phyloP scores from a whole-genome alignment of 2,113 vertebrate genomes.

The Phoenicopterus ruber region DNA sequence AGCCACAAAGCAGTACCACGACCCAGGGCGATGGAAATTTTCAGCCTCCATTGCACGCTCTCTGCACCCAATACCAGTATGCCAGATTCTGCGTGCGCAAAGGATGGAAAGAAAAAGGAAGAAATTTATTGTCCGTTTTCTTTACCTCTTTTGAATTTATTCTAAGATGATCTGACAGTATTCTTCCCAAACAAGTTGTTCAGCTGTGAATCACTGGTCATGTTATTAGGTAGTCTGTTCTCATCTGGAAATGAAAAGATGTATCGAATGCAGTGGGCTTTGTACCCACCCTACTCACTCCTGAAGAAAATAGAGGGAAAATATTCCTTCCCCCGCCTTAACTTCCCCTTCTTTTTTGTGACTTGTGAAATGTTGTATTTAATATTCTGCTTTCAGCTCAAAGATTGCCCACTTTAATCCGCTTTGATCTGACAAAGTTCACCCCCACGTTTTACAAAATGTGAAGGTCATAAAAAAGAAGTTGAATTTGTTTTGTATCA shows the following conservation, averaged over 20 bases:
- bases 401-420: not conserved
- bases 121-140: not conserved
- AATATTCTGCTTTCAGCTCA: not conserved
- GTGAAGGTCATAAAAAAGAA: not conserved
- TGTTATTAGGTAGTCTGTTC: not conserved
- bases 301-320: not conserved
- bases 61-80: not conserved
- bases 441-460: not conserved
- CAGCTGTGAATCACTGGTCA: not conserved
- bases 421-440: not conserved
- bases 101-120: not conserved
- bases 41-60: not conserved
- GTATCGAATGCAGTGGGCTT: not conserved
- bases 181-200: not conserved
- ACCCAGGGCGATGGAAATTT: not conserved
- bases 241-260: not conserved
- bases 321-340: not conserved
- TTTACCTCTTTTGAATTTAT: not conserved
- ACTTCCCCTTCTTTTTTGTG: not conserved
- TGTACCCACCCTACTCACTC: not conserved
- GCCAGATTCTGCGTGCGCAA: not conserved
- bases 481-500: not conserved
- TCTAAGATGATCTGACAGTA: not conserved
- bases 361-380: not conserved
- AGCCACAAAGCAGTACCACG: not conserved